Evolutionary conservation across 2,113 vertebrate species (phyloP), one percentile per base, ranked within the genome.

Genomic region (Cariama cristata): DNA sequence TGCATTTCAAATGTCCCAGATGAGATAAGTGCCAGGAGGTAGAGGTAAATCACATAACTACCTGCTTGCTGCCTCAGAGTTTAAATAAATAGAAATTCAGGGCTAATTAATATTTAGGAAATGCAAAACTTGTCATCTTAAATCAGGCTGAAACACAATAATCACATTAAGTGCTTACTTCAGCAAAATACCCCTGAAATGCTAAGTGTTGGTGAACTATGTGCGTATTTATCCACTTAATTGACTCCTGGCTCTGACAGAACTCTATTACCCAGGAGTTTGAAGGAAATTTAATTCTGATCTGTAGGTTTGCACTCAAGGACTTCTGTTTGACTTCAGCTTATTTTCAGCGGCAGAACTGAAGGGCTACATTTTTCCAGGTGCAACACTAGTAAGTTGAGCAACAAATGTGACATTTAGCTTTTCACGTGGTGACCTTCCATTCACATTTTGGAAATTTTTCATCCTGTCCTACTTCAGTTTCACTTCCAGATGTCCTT

Each of bases 91-190:
- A 94, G 94, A 94, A 97, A 97, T 93, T 11, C 68, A 59, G 12
- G 79, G 73, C 93, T 98, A 97, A 98, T 98, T 97, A 98, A 98
- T 97, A 97, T 97, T 98, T 97, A 96, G 97, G 69, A 96, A 98
- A 98, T 91, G 94, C 94, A 97, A 85, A 97, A 79, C 49, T 96
- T 98, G 95, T 97, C 97, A 92, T 98, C 97, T 96, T 98, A 98
- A 98, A 98, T 98, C 98, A 98, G 95, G 92, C 95, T 96, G 95
- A 96, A 97, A 95, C 95, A 95, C 95, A 97, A 98, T 97, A 97
- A 98, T 97, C 96, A 93, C 90, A 96, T n/a, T 89, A 95, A 97
- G 90, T 93, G 97, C 92, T 97, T 97, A 97, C 77, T 96, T 96
- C 91, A 97, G 96, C 93, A 96, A 97, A 97, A 95, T 53, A 75